Percentiles rank a stretch among this genome's conserved stretches.
Conservation (phyloP, 2,888 invertebrate genomes). For the Tromatobia lineatoria region DNA sequence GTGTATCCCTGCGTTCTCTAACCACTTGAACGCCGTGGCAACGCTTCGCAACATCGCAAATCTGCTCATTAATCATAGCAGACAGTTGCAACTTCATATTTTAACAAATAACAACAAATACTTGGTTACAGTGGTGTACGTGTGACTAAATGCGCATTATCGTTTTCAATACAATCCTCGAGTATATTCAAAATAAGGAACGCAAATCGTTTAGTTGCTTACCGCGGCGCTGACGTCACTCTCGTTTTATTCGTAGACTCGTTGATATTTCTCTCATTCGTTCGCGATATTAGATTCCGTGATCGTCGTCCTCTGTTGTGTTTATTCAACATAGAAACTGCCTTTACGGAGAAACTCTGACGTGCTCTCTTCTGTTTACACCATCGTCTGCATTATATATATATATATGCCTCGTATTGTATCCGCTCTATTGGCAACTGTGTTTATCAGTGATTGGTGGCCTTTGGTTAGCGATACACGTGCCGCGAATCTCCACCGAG, state of each 20-base stretch:
- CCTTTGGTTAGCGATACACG: slow-evolving; percentile 4
- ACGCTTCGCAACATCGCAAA: background rate
- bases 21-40: background rate
- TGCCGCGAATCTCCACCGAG: background rate
- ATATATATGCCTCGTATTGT: background rate
- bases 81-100: background rate
- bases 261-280: background rate
- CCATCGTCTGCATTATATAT: background rate
- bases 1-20: slow-evolving; percentile 16
- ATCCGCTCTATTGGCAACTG: background rate
- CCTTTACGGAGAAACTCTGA: background rate
- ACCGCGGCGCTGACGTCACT: slow-evolving; percentile 2
- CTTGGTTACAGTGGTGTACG: background rate
- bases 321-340: background rate
- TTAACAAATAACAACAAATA: background rate
- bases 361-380: slow-evolving; percentile 4
- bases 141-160: background rate
- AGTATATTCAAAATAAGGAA: too few species aligned
- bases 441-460: slow-evolving; percentile 12
- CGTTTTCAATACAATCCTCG: background rate
- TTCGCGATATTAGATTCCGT: background rate
- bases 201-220: background rate
- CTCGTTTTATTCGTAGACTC: slow-evolving; percentile 4
- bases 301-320: slow-evolving; percentile 6
- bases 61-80: background rate